phyloP scores from a whole-genome alignment of 2,888 invertebrate genomes.

The Epinotia demarniana region DNA sequence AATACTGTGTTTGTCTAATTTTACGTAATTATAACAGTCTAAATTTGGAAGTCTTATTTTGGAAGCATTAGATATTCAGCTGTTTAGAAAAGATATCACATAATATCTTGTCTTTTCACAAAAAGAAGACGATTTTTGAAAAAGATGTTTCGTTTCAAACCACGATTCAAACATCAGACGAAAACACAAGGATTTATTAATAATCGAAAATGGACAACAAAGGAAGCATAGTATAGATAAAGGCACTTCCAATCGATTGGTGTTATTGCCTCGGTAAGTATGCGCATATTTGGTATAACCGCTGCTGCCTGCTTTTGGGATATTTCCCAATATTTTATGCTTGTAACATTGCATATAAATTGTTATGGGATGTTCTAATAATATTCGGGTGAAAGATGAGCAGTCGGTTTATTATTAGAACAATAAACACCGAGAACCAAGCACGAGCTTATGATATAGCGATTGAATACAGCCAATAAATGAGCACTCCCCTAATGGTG shows the following conservation, averaged over 20 bases:
- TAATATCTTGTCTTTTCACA: too few relatives aligned
- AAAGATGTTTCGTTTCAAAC: neutral
- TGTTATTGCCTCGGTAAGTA: neutral
- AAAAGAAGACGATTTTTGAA: neutral
- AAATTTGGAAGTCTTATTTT: neutral
- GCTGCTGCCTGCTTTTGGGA: neutral
- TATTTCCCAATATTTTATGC: neutral
- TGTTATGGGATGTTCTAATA: neutral
- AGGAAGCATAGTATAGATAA: neutral
- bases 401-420: too few relatives aligned
- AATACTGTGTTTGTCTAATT: neutral
- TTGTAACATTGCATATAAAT: neutral
- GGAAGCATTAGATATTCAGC: neutral
- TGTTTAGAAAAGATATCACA: too few relatives aligned
- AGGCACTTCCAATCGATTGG: slow-evolving; percentile 2
- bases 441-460: too few relatives aligned
- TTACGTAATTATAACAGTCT: neutral
- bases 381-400: neutral
- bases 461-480: too few relatives aligned
- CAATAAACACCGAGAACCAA: too few relatives aligned
- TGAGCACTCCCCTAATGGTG: too few relatives aligned
- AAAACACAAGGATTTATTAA: neutral
- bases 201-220: slow-evolving; percentile 2
- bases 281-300: slow-evolving; percentile 12
- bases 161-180: too few relatives aligned